These are phyloP conservation scores for Drosophila novamexicana DNA, from an alignment of 1,140 invertebrate genomes.

Conservation along the genomic window DNA sequence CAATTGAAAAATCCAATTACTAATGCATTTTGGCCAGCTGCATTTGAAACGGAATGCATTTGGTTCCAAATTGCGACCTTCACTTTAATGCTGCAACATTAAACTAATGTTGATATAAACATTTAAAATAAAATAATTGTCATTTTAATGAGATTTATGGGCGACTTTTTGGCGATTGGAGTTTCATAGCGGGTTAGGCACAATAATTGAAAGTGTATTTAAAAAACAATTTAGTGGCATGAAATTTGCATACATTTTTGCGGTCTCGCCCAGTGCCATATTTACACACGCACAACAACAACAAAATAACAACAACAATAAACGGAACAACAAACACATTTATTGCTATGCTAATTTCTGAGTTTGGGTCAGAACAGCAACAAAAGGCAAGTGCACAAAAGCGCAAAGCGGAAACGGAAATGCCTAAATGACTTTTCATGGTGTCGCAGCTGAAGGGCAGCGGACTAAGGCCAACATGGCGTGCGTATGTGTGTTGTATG, in stretches of 20 bases:
- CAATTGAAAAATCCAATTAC: constrained; percentile 44
- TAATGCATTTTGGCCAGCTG: constrained; percentile 27
- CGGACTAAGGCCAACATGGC: not conserved
- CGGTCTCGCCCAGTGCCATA: constrained; percentile 44
- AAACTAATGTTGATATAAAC: constrained; percentile 2
- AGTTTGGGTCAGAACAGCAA: constrained; percentile 57
- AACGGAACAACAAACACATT: constrained; percentile 41
- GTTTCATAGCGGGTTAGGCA: constrained; percentile 24
- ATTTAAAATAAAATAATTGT: constrained; percentile 58
- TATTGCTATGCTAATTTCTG: constrained; percentile 75
- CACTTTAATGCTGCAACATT: not conserved
- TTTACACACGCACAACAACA: constrained; percentile 56
- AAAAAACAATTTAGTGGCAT: constrained; percentile 75
- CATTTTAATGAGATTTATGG: constrained; percentile 53
- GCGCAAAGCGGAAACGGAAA: constrained; percentile 76
- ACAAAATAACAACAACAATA: constrained; percentile 8
- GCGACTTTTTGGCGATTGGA: constrained; percentile 37
- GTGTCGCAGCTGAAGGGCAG: constrained; percentile 37
- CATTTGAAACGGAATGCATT: constrained; percentile 15
- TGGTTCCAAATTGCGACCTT: not conserved
- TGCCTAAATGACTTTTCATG: constrained; percentile 80
- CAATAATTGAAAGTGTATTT: constrained; percentile 80
- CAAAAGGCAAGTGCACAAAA: constrained; percentile 71
- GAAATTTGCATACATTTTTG: constrained; percentile 78
- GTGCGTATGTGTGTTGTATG: constrained; percentile 10